These are phyloP conservation scores for Apodemia duryi DNA, from an alignment of 2,888 invertebrate species.

Conservation along the genomic window DNA sequence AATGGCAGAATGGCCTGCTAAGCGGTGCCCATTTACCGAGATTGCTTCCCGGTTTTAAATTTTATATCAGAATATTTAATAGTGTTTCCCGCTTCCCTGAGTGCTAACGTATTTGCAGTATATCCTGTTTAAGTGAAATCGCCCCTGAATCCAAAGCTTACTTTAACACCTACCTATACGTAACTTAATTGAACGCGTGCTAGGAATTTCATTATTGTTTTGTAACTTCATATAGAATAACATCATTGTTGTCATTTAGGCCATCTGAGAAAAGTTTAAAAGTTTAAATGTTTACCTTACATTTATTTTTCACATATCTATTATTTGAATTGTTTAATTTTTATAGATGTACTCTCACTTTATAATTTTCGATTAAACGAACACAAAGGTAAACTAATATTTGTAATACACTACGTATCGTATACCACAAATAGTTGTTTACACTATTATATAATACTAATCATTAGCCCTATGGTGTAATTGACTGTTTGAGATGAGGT, in stretches of 20 bases:
- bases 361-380: no score
- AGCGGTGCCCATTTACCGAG: slow-evolving; percentile 65
- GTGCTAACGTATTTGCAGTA: slow-evolving; percentile 24
- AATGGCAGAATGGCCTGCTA: slow-evolving; percentile 72
- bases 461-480: no score
- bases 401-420: no score
- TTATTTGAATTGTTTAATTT: no score
- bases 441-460: no score
- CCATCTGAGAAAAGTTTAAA: background rate
- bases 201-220: background rate
- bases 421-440: no score
- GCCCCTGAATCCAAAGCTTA: slow-evolving; percentile 19
- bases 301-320: no score
- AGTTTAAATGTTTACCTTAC: no score
- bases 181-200: slow-evolving; percentile 14
- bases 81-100: slow-evolving; percentile 31
- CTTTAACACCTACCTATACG: slow-evolving; percentile 19
- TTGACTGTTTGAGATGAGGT: no score
- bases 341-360: no score
- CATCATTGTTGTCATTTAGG: background rate
- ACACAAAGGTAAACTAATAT: no score
- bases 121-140: slow-evolving; percentile 22
- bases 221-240: background rate
- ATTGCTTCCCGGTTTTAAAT: slow-evolving; percentile 63
- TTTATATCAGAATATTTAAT: slow-evolving; percentile 48